These are phyloP conservation scores for Macropis europaea DNA, from an alignment of 2,888 invertebrate genomes.

Conservation along the genomic window DNA sequence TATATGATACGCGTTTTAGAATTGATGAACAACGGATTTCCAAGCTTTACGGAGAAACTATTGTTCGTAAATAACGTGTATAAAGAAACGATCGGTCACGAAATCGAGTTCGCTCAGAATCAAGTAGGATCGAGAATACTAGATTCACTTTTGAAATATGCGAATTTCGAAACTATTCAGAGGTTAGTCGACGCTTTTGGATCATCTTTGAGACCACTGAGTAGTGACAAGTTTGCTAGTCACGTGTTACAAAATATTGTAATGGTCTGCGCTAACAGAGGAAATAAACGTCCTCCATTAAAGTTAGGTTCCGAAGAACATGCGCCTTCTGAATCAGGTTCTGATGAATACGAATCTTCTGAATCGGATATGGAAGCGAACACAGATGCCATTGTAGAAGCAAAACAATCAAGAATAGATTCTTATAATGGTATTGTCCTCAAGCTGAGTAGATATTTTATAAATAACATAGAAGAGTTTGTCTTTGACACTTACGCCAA, in stretches of 20 bases:
- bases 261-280: conserved; percentile 82
- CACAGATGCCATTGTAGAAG: conserved; percentile 44
- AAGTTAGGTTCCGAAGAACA: not conserved
- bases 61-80: conserved; percentile 89
- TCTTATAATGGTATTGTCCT: conserved; percentile 85
- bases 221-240: conserved; percentile 89
- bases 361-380: no score
- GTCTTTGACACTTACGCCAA: conserved; percentile 89
- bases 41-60: conserved; percentile 87
- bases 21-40: conserved; percentile 84
- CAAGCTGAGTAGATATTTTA: conserved; percentile 87
- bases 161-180: conserved; percentile 84
- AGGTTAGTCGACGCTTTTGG: conserved; percentile 84
- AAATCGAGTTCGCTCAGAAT: conserved; percentile 88
- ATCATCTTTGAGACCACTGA: conserved; percentile 85
- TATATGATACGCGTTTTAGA: conserved; percentile 90
- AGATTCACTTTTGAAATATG: conserved; percentile 87
- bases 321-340: no score
- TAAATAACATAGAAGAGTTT: conserved; percentile 93
- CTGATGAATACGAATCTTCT: no score
- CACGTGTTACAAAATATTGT: conserved; percentile 89
- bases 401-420: conserved; percentile 69
- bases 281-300: conserved; percentile 71
- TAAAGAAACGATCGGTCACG: conserved; percentile 86
- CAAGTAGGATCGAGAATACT: conserved; percentile 90